phyloP scores from a whole-genome alignment of 2,888 invertebrate genomes.

The Ophion ellenae region DNA sequence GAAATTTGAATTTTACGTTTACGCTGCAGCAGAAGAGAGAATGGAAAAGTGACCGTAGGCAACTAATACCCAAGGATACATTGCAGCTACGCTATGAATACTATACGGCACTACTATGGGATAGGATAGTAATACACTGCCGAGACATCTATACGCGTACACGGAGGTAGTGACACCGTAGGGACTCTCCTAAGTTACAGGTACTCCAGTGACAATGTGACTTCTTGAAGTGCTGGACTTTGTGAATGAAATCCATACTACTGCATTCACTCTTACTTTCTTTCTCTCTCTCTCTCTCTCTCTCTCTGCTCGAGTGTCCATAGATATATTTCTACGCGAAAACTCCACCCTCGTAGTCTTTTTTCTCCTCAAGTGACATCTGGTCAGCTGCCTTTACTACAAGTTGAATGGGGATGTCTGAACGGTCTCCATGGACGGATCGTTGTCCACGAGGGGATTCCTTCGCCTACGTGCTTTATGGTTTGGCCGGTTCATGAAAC shows the following conservation, averaged over 20 bases:
- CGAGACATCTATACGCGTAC: slow-evolving; percentile 16
- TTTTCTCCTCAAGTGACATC: slow-evolving; percentile 68
- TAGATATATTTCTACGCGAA: slow-evolving; percentile 12
- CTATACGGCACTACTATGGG: slow-evolving; percentile 46
- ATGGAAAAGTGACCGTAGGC: slow-evolving; percentile 49
- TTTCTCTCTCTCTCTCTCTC: slow-evolving; percentile 20
- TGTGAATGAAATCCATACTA: slow-evolving; percentile 79
- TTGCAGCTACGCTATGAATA: slow-evolving; percentile 44
- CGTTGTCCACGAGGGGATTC: slow-evolving; percentile 56
- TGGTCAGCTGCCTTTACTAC: slow-evolving; percentile 78
- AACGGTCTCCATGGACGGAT: slow-evolving; percentile 41
- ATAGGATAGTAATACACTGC: slow-evolving; percentile 55
- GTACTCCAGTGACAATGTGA: slow-evolving; percentile 78
- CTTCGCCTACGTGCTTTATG: slow-evolving; percentile 43
- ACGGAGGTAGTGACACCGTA: slow-evolving; percentile 43
- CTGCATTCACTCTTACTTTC: slow-evolving; percentile 28
- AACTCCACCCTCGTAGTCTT: slow-evolving; percentile 16
- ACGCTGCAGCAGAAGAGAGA: slow-evolving; percentile 38
- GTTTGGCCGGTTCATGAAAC: slow-evolving; percentile 65
- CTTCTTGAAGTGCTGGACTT: slow-evolving; percentile 71
- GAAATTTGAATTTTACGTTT: slow-evolving; percentile 80
- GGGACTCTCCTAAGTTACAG: slow-evolving; percentile 77
- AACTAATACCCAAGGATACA: slow-evolving; percentile 58
- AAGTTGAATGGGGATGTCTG: slow-evolving; percentile 73
- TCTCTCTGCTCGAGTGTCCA: neutral